These are phyloP conservation scores for Myopa testacea DNA, from an alignment of 2,888 invertebrate genomes.

Conservation along the genomic window DNA sequence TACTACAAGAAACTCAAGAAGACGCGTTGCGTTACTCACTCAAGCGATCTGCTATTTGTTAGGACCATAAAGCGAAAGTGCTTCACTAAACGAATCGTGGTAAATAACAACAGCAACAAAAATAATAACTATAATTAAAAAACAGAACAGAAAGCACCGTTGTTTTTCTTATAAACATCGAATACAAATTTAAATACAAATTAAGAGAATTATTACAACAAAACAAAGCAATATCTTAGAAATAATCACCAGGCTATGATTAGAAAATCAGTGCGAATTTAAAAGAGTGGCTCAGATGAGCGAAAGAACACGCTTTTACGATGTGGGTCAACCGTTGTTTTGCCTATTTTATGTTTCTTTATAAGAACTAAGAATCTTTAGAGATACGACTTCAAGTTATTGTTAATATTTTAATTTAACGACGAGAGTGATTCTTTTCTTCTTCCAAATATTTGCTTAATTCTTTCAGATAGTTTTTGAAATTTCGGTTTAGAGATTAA, in stretches of 20 bases:
- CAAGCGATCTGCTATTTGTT: not conserved
- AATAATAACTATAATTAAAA: constrained; percentile 44
- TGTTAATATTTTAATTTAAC: not conserved
- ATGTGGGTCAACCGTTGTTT: constrained; percentile 51
- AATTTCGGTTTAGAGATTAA: too few species aligned
- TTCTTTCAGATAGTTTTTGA: too few species aligned
- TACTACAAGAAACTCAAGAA: not conserved
- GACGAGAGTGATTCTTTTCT: not conserved
- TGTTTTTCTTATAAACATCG: constrained; percentile 51
- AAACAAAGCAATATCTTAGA: constrained; percentile 29
- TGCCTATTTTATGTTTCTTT: constrained; percentile 19
- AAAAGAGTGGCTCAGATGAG: not conserved
- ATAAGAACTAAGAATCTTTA: not conserved
- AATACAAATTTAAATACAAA: constrained; percentile 45
- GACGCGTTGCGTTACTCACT: not conserved
- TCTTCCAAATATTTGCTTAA: not conserved
- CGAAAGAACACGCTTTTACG: not conserved
- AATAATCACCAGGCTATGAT: not conserved
- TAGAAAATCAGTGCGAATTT: not conserved
- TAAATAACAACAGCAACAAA: constrained; percentile 18
- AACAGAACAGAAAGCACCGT: constrained; percentile 54
- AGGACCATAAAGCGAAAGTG: constrained; percentile 43
- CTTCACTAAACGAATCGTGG: constrained; percentile 4
- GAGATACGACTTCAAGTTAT: not conserved
- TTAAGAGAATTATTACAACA: constrained; percentile 29